phyloP scores from a whole-genome alignment of 2,888 invertebrate genomes.

The Candidula unifasciata region DNA sequence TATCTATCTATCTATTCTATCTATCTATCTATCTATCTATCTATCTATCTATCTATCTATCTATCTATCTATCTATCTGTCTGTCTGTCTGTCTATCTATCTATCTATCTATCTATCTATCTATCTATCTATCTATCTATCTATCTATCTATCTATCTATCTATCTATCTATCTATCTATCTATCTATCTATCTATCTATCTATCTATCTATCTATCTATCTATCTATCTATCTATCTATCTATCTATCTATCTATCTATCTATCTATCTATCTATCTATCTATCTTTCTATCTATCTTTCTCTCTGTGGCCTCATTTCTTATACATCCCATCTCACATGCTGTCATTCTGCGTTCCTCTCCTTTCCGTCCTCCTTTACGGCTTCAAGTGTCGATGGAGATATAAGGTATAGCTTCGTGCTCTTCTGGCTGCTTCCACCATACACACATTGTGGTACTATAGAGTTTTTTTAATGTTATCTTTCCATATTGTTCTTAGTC shows the following conservation, averaged over 20 bases:
- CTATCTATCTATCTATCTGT: background rate
- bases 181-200: conserved; percentile 10
- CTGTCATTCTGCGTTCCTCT: too few species aligned
- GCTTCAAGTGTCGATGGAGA: too few species aligned
- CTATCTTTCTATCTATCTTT: background rate
- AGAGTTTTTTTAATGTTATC: too few species aligned
- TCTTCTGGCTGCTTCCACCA: too few species aligned
- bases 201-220: background rate
- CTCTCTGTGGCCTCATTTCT: too few species aligned
- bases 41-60: background rate
- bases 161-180: background rate
- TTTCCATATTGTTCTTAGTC: too few species aligned
- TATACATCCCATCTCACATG: too few species aligned
- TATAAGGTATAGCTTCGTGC: too few species aligned
- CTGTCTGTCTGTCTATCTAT: background rate
- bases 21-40: background rate
- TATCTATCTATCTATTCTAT: background rate
- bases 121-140: background rate
- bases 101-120: background rate
- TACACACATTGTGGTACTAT: too few species aligned
- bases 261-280: background rate
- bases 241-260: background rate
- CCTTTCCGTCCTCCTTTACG: too few species aligned
- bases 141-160: conserved; percentile 2
- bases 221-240: conserved; percentile 7